A percentile compares a stretch with the other conserved stretches of the same genome.
phyloP scores from a whole-genome alignment of 2,113 vertebrate species.

The Noturus placidus region DNA sequence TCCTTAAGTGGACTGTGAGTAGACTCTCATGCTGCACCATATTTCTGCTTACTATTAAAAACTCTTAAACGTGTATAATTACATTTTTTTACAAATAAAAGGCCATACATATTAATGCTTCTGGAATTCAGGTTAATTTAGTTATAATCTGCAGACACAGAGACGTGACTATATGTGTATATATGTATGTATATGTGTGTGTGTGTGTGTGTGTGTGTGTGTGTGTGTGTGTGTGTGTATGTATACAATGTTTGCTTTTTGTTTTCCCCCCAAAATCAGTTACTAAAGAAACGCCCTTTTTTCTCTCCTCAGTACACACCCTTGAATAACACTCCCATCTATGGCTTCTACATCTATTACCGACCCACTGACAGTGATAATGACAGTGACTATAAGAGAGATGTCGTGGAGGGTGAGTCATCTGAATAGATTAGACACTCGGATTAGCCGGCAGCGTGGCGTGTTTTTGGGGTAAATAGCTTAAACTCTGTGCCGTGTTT shows the following conservation, averaged over 20 bases:
- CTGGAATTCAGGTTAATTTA: neutral
- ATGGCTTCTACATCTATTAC: constrained; percentile 97
- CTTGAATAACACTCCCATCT: constrained; percentile 97
- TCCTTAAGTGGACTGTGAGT: constrained; percentile 94
- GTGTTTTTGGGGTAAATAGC: neutral
- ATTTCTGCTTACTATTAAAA: neutral
- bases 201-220: neutral
- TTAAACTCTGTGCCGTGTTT: neutral
- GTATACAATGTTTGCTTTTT: neutral
- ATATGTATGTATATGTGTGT: neutral
- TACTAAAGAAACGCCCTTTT: neutral
- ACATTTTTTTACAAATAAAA: neutral
- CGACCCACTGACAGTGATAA: constrained; percentile 98
- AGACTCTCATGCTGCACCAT: neutral
- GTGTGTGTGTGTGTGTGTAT: neutral
- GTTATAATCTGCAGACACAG: neutral
- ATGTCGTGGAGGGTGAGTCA: constrained; percentile 86
- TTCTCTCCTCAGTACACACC: constrained; percentile 80
- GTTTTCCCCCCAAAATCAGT: neutral
- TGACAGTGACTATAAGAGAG: constrained; percentile 97
- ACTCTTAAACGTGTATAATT: neutral
- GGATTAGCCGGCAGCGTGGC: too few species aligned
- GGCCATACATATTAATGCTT: neutral
- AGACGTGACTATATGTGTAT: neutral
- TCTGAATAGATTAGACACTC: too few species aligned